phyloP scores from a whole-genome alignment of 1,140 invertebrate species.

The Zaprionus ornatus region DNA sequence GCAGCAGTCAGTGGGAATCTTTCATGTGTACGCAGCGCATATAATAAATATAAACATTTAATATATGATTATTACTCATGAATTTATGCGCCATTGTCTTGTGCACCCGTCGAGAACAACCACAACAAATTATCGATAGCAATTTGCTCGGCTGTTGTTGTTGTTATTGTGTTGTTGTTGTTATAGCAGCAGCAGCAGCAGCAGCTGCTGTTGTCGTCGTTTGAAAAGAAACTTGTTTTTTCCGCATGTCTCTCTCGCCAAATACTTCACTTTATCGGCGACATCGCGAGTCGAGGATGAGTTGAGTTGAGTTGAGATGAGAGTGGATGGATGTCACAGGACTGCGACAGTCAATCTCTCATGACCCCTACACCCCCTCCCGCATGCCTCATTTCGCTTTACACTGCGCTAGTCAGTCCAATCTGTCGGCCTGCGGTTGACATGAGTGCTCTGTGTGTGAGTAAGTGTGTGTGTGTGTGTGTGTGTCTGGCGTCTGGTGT shows the following conservation, averaged over 20 bases:
- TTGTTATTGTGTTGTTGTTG: conserved; percentile 6
- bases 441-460: conserved; percentile 50
- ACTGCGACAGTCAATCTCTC: conserved; percentile 46
- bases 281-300: conserved; percentile 46
- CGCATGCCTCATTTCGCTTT: not conserved
- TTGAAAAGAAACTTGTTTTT: conserved; percentile 71
- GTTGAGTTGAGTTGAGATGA: conserved; percentile 32
- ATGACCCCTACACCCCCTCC: not conserved
- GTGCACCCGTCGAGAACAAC: conserved; percentile 9
- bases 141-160: conserved; percentile 49
- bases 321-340: conserved; percentile 33
- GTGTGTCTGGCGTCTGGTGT: conserved; percentile 27
- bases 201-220: conserved; percentile 20
- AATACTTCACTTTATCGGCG: conserved; percentile 79
- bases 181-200: not conserved
- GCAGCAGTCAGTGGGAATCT: not conserved
- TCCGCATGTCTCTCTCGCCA: conserved; percentile 45
- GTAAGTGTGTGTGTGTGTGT: not conserved
- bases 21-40: not conserved
- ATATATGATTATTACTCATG: conserved; percentile 55
- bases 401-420: conserved; percentile 38
- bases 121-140: conserved; percentile 69
- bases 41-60: conserved; percentile 44
- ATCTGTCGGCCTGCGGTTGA: conserved; percentile 65
- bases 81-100: conserved; percentile 36